A percentile compares a stretch with the other conserved stretches of the same genome.
These are phyloP conservation scores for Oxytorus armatus DNA, from an alignment of 2,888 invertebrate genomes.

Conservation along the genomic window DNA sequence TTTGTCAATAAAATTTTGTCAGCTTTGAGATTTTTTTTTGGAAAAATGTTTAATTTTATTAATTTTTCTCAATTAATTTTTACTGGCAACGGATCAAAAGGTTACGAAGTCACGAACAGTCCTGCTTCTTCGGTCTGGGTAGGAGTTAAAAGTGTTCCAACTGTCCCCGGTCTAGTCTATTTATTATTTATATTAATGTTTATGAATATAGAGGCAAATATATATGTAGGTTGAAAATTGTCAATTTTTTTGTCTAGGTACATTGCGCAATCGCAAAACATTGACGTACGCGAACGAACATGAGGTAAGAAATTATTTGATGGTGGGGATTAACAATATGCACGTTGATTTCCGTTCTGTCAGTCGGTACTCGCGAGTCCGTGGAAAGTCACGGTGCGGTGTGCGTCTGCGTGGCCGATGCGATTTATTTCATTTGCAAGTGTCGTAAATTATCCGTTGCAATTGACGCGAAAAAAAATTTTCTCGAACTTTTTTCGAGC, in stretches of 20 bases:
- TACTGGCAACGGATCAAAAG: too few relatives aligned
- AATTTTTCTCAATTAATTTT: too few relatives aligned
- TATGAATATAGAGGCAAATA: too few relatives aligned
- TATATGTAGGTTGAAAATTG: neutral
- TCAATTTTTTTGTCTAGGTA: conserved; percentile 34
- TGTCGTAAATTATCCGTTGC: conserved; percentile 24
- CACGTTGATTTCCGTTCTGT: conserved; percentile 55
- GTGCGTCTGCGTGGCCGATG: conserved; percentile 60
- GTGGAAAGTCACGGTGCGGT: conserved; percentile 41
- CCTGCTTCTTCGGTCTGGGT: too few relatives aligned
- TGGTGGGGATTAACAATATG: conserved; percentile 62
- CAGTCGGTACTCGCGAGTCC: conserved; percentile 66
- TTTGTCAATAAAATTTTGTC: too few relatives aligned
- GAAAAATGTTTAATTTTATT: too few relatives aligned
- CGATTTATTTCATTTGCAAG: conserved; percentile 54
- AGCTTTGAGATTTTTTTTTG: too few relatives aligned
- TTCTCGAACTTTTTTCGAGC: conserved; percentile 18
- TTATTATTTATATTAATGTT: too few relatives aligned
- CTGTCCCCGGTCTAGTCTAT: too few relatives aligned
- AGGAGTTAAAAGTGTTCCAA: too few relatives aligned
- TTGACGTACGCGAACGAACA: conserved; percentile 52
- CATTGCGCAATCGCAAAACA: conserved; percentile 57
- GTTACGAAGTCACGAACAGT: too few relatives aligned
- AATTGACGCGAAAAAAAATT: conserved; percentile 3
- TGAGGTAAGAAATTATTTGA: conserved; percentile 54